Percentiles rank a stretch among this genome's conserved stretches.
Conservation (phyloP, 2,113 vertebrate genomes). For the Phocoena sinus region DNA sequence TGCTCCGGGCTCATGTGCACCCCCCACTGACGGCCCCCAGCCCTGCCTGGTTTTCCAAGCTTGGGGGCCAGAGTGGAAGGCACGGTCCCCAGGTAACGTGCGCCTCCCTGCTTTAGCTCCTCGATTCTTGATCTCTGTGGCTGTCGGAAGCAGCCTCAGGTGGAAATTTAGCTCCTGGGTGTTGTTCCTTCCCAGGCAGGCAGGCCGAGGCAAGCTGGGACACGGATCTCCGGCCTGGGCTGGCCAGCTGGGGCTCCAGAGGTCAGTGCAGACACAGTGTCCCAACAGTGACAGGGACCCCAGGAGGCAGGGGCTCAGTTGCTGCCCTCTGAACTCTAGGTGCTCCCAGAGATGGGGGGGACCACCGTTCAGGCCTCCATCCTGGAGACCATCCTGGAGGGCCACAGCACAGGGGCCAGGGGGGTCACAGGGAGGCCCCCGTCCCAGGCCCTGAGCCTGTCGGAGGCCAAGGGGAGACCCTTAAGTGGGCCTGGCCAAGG, state of each 20-base stretch:
- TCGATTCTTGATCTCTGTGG: fast-evolving
- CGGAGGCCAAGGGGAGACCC: background rate
- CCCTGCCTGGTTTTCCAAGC: background rate
- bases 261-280: background rate
- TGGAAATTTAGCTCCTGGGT: background rate
- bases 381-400: background rate
- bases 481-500: background rate
- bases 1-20: fast-evolving
- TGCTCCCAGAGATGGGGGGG: background rate
- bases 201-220: background rate
- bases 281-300: background rate
- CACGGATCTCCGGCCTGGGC: background rate
- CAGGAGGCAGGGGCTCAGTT: background rate
- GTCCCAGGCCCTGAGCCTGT: background rate
- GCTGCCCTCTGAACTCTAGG: background rate
- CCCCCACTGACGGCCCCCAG: fast-evolving
- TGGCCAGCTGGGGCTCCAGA: background rate
- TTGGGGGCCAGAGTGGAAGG: background rate
- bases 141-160: background rate
- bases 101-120: background rate
- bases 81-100: background rate
- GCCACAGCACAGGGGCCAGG: fast-evolving
- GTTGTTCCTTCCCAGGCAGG: background rate
- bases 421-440: background rate
- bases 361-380: too few relatives aligned